These are phyloP conservation scores for Bactericera cockerelli DNA, from an alignment of 1,140 invertebrate genomes.

Conservation along the genomic window DNA sequence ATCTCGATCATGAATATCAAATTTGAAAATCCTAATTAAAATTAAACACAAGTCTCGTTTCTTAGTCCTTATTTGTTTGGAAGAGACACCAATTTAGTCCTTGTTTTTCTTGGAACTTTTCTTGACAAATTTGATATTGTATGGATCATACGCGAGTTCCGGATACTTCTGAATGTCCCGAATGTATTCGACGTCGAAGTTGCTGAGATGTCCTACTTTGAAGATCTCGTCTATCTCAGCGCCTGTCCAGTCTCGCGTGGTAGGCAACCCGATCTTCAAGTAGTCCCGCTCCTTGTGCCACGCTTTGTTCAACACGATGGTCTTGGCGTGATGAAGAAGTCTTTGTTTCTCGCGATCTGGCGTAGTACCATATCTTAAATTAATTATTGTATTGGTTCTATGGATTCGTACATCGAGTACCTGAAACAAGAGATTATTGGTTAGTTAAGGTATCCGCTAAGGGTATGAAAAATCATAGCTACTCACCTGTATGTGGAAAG, in stretches of 20 bases:
- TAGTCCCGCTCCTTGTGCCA: conserved; percentile 82
- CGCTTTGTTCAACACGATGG: conserved; percentile 69
- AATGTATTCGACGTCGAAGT: conserved; percentile 80
- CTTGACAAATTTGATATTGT: conserved; percentile 79
- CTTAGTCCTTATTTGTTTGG: no score
- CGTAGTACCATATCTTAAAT: conserved; percentile 74
- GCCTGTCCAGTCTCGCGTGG: conserved; percentile 39
- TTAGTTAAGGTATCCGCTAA: no score
- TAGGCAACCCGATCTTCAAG: conserved; percentile 61
- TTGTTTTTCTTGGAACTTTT: conserved; percentile 30
- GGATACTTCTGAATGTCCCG: conserved; percentile 78
- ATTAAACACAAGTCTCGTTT: no score
- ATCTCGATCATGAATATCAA: neutral
- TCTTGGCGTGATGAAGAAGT: conserved; percentile 71
- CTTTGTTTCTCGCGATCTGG: conserved; percentile 73
- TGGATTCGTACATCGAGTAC: conserved; percentile 72
- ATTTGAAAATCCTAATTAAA: conserved; percentile 7
- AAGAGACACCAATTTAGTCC: conserved; percentile 16
- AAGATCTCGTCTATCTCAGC: conserved; percentile 74
- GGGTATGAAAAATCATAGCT: neutral
- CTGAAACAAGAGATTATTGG: conserved; percentile 23
- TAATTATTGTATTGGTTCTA: conserved; percentile 62
- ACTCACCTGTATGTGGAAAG: conserved; percentile 10
- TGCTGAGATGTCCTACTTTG: conserved; percentile 60
- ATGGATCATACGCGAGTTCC: conserved; percentile 86